Base-by-base conservation (phyloP, 2,113 vertebrate genomes). In the Odobenus rosmarus region DNA sequence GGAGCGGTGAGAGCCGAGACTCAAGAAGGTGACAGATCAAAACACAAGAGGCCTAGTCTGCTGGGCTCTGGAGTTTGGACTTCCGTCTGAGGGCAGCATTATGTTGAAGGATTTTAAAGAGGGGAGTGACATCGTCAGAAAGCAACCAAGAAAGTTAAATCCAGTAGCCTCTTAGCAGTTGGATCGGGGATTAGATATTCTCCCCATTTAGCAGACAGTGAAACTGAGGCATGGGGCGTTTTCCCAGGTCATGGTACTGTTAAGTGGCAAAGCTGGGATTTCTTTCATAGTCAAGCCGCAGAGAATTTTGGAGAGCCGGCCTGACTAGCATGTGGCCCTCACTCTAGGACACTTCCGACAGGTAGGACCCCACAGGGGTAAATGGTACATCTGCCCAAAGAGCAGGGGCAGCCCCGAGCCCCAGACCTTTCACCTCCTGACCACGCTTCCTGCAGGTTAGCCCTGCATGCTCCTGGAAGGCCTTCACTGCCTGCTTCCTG, bases 171-270 rank as follows among this genome's bases (percentile, higher is more conserved):
- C 15, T 5, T 57, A 4, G 36, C 19, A 36, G 6, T 23, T 86
- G 61, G 18, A 71, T 4, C 14, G 31, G 89, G 59, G n/a, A 21
- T 18, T n/a, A 79, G 49, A n/a, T 5, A 18, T 80, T 46, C 14
- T 79, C 23, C 57, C 84, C 49, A n/a, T 7, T 89, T 64, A 79
- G 81, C 86, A 81, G 79, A 74, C 24, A 28, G 24, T 55, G 88
- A 90, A 49, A 67, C 87, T 12, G 67, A 84, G 46, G 59, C n/a
- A 2, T 5, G 16, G 33, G 9, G 28, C 7, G 3, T 49, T 67
- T 71, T 67, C 79, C 55, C 55, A 64, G 89, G 15, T 57, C 28
- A 26, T 39, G 33, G 80, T 39, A 62, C 87, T 49, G 39, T 61
- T 10, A 18, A 9, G 6, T 71, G 57, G 59, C 51, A 90, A 86